phyloP scores from a whole-genome alignment of 2,888 invertebrate genomes.

The Taenaris catops region DNA sequence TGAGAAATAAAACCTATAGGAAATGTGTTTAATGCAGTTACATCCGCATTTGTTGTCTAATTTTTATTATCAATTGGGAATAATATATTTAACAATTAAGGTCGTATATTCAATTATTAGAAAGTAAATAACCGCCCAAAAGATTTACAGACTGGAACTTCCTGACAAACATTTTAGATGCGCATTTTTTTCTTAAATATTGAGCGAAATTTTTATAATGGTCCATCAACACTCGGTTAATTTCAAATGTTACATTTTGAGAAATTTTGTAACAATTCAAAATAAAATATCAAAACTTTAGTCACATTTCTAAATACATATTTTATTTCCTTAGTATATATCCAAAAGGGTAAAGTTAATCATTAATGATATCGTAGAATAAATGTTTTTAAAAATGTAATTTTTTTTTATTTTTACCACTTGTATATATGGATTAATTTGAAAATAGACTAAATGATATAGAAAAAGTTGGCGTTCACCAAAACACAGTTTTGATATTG shows the following conservation, averaged over 20 bases:
- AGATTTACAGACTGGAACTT: constrained; percentile 3
- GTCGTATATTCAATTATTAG: too few species aligned
- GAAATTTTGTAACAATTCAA: constrained; percentile 19
- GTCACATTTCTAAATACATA: constrained; percentile 28
- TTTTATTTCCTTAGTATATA: constrained; percentile 19
- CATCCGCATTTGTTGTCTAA: too few species aligned
- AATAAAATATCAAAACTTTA: constrained; percentile 21
- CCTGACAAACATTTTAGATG: neutral
- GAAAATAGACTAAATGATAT: too few species aligned
- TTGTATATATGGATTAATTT: too few species aligned
- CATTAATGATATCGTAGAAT: constrained; percentile 29
- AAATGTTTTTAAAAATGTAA: constrained; percentile 29
- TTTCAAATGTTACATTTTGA: constrained; percentile 4
- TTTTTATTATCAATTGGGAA: too few species aligned
- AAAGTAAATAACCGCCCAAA: too few species aligned
- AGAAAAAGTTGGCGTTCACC: too few species aligned
- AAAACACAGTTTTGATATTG: too few species aligned
- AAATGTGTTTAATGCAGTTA: too few species aligned
- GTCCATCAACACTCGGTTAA: neutral
- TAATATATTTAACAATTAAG: too few species aligned
- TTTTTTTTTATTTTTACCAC: constrained; percentile 18
- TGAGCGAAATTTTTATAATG: neutral
- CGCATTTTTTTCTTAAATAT: too few species aligned
- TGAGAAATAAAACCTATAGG: too few species aligned
- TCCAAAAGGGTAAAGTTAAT: constrained; percentile 26